A percentile compares a stretch with the other conserved stretches of the same genome.
Conservation (phyloP, 2,113 vertebrate species). For the Brienomyrus longianalis region DNA sequence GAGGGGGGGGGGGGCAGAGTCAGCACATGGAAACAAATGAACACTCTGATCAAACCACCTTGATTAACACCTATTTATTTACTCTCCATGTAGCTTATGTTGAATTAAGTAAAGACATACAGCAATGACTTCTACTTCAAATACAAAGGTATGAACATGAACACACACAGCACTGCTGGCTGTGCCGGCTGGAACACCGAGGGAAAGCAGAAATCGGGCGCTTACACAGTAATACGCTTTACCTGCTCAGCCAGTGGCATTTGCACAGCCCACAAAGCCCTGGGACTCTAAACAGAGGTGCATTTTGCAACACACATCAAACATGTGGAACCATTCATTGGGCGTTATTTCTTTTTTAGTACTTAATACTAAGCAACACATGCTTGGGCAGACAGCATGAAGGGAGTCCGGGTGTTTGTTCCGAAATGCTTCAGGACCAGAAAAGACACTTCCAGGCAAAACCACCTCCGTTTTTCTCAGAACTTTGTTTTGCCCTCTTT, state of each 20-base stretch:
- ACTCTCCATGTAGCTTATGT: slow-evolving; percentile 11
- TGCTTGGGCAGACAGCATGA: not conserved
- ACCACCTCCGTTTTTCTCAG: not conserved
- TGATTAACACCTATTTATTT: not conserved
- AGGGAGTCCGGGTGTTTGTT: not conserved
- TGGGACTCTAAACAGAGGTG: slow-evolving; percentile 48
- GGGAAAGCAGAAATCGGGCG: slow-evolving; percentile 11
- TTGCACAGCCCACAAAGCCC: slow-evolving; percentile 40
- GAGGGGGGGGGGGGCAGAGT: not conserved
- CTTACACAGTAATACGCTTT: slow-evolving; percentile 36
- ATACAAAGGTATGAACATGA: not conserved
- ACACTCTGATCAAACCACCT: not conserved
- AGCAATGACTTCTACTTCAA: not conserved
- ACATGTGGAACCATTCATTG: slow-evolving; percentile 24
- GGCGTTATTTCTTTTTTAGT: slow-evolving; percentile 13
- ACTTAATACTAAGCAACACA: slow-evolving; percentile 5
- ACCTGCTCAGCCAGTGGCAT: slow-evolving; percentile 31
- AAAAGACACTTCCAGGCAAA: not conserved
- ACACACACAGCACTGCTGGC: not conserved
- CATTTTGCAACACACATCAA: slow-evolving; percentile 3
- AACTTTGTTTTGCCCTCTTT: not conserved
- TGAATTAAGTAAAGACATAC: not conserved
- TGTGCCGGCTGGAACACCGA: not conserved
- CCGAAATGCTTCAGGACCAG: not conserved
- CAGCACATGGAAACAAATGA: not conserved